Evolutionary conservation across 2,888 invertebrate genomes (phyloP), one percentile per base, ranked within the genome.

Genomic region (Cryptops parisi): DNA sequence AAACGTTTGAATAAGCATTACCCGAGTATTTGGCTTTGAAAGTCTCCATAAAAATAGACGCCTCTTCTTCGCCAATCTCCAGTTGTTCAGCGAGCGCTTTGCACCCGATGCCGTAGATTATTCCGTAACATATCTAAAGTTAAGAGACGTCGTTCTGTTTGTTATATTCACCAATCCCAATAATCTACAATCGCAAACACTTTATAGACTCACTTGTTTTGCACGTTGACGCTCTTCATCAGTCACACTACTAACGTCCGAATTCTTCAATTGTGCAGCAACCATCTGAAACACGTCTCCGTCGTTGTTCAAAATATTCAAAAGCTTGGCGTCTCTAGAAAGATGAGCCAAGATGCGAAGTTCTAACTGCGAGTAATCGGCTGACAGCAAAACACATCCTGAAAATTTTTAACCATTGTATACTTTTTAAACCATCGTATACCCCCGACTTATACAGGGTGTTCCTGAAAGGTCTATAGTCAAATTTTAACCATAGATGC

Each of bases 361-460:
- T 71, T 98, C 98, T 56, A 98, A 68, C 70, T 98, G 98, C 62
- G 90, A 90, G 71, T 91, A 98, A 73, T 98, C 97, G 0, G 93
- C 93, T 0, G 94, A 84, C 45, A 98, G 69, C 52, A 97, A 72
- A 45, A 82, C 69, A 41, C 68, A 67, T 52, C 70, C 74, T 67
- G 58, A 17, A 3, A 53, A 17, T 2, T 17, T 43, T 15, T 17
- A 21, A 26, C 53, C 17, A 54, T 19, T 33, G 25, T 12, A 54
- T 23, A 27, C n/a, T 21, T 21, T 38, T 41, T n/a, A 55, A 9
- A 25, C 25, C 25, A 21, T 5, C n/a, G 40, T 39, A 23, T 50
- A 24, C 19, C 23, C 6, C 38, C 27, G 22, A 49, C 27, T 49
- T 49, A 21, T 15, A 15, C 38, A 38, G 15, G 15, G n/a, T n/a